Evolutionary conservation across 2,797 vertebrate species (phyloP).

Genomic region (Tolypeutes matacus): DNA sequence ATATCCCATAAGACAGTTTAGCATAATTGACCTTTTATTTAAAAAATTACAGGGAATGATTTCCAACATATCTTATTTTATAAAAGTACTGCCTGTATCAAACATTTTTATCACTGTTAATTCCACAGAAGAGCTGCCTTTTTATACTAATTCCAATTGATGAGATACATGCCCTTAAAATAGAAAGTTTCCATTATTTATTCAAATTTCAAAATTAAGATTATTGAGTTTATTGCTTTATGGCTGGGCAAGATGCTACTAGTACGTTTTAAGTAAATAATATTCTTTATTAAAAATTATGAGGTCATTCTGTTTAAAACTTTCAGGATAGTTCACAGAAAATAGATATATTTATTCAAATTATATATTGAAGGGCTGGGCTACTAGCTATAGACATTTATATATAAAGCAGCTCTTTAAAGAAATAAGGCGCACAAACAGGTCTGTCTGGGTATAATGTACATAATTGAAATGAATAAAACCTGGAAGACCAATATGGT

Average conservation of each 20-base stretch:
- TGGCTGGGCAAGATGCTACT: slow-evolving; percentile 76
- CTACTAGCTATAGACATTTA: slow-evolving; percentile 66
- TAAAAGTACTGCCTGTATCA: slow-evolving; percentile 88
- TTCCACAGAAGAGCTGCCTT: slow-evolving; percentile 78
- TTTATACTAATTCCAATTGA: slow-evolving; percentile 77
- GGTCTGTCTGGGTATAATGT: slow-evolving; percentile 77
- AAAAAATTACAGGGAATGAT: slow-evolving; percentile 87
- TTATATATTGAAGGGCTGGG: slow-evolving; percentile 76
- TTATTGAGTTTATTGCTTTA: slow-evolving; percentile 77
- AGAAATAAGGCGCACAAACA: slow-evolving; percentile 82
- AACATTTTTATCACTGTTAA: slow-evolving; percentile 85
- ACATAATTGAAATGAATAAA: slow-evolving; percentile 84
- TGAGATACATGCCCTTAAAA: slow-evolving; percentile 75
- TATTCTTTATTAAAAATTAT: slow-evolving; percentile 76
- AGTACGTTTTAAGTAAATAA: slow-evolving; percentile 74
- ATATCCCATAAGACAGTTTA: slow-evolving; percentile 81
- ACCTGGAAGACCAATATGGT: slow-evolving; percentile 88
- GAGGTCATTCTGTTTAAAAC: slow-evolving; percentile 80
- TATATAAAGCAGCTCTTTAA: slow-evolving; percentile 88
- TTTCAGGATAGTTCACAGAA: slow-evolving; percentile 80
- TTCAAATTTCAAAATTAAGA: slow-evolving; percentile 79
- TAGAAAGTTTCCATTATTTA: slow-evolving; percentile 77
- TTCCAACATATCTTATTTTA: slow-evolving; percentile 83
- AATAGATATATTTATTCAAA: slow-evolving; percentile 79
- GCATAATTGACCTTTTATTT: slow-evolving; percentile 87